Evolutionary conservation across 2,113 vertebrate genomes (phyloP).

Genomic region (Triplophysa tibetana): DNA sequence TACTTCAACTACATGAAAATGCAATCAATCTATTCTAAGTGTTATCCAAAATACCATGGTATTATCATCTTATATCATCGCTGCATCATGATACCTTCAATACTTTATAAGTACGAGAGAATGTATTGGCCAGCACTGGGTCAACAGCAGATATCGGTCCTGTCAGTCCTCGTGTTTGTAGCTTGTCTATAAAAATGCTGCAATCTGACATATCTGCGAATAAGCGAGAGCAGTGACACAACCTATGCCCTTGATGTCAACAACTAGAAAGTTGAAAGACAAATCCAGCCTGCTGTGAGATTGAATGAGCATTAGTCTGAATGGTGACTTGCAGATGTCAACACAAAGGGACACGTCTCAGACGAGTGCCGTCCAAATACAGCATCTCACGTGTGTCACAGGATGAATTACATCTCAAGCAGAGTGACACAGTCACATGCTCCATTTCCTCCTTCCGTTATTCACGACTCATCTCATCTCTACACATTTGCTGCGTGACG

Average conservation of each 20-base stretch:
- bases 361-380: slow-evolving; percentile 24
- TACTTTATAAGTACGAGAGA: too few relatives aligned
- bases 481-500: not conserved
- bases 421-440: slow-evolving; percentile 22
- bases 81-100: too few relatives aligned
- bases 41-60: too few relatives aligned
- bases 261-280: slow-evolving; percentile 12
- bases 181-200: too few relatives aligned
- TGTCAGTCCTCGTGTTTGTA: too few relatives aligned
- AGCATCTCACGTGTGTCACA: slow-evolving; percentile 17
- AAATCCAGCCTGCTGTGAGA: slow-evolving; percentile 4
- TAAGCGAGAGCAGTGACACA: too few relatives aligned
- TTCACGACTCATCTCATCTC: slow-evolving; percentile 2
- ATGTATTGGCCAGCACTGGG: too few relatives aligned
- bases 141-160: too few relatives aligned
- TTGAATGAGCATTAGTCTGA: slow-evolving; percentile 7
- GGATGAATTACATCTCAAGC: slow-evolving; percentile 28
- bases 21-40: too few relatives aligned
- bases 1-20: too few relatives aligned
- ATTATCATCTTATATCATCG: too few relatives aligned
- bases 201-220: too few relatives aligned
- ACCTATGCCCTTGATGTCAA: not conserved
- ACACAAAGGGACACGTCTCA: slow-evolving; percentile 4
- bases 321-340: not conserved
- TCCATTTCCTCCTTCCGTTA: slow-evolving; percentile 29